These are phyloP conservation scores for Meghimatium bilineatum DNA, from an alignment of 2,888 invertebrate species.

Conservation along the genomic window DNA sequence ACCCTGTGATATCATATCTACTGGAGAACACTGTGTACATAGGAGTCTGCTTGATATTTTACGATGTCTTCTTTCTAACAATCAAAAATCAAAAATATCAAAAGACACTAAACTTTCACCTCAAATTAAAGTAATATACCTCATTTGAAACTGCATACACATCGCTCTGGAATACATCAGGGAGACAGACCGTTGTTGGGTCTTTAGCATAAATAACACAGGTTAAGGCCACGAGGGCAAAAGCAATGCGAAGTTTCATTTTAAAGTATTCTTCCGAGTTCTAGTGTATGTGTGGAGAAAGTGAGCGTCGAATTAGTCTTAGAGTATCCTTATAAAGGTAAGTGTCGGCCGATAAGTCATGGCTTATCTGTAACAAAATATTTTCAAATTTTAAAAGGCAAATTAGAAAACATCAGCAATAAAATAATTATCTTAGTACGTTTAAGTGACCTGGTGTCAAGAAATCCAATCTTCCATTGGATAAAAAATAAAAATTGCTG, in stretches of 20 bases:
- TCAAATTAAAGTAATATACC: too few species aligned
- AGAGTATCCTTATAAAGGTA: background rate
- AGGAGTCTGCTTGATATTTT: too few species aligned
- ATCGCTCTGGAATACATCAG: conserved; percentile 6
- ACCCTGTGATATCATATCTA: too few species aligned
- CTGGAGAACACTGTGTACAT: too few species aligned
- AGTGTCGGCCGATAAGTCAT: background rate
- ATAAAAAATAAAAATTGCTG: background rate
- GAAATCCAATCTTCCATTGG: background rate
- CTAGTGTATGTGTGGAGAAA: background rate
- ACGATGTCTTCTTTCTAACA: too few species aligned
- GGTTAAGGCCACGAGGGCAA: background rate
- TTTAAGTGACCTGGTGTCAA: background rate
- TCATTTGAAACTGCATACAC: background rate
- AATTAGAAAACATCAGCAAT: background rate
- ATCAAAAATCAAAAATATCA: too few species aligned
- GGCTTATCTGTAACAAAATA: background rate
- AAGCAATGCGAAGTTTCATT: background rate
- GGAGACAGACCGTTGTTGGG: conserved; percentile 8
- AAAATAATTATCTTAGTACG: background rate
- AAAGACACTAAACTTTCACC: too few species aligned
- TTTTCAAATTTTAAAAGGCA: background rate
- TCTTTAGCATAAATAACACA: background rate
- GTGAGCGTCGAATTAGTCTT: background rate
- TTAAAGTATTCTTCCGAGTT: background rate